Evolutionary conservation across 2,888 invertebrate genomes (phyloP), one percentile per base, ranked within the genome.

Genomic region (Lepidocyrtinus sp.): DNA sequence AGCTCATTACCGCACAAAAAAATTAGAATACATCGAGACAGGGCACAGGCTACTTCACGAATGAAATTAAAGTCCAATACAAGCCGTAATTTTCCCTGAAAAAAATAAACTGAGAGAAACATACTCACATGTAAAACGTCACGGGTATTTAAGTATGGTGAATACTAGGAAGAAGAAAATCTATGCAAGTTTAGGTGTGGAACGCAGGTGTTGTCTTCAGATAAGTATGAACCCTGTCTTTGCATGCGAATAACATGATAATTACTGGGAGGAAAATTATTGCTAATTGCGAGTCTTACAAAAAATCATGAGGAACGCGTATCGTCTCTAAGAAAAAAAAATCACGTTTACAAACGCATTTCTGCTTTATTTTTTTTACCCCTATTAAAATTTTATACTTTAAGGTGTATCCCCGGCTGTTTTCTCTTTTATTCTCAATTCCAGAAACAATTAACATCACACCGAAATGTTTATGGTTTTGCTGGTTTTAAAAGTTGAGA

Each of bases 221-320:
- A 77, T 55, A 65, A 72, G 72, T 73, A 78, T n/a, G 9, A n/a
- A n/a, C n/a, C 17, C 62, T 77, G 78, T 78, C 78, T 78, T 78
- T 78, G 78, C 78, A 78, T 78, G 67, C 72, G 73, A 78, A 78
- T 78, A 78, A 78, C 78, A 78, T 78, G 73, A 78, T 78, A 78
- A 78, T 78, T 78, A 78, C 78, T 72, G 78, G 78, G 73, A 78
- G 62, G 68, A 78, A 72, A 78, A 78, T 78, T 78, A 78, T 78
- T 78, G 78, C 78, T 78, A 78, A 78, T 78, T 78, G 78, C 78
- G 67, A 55, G 55, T 55, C 55, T n/a, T 55, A 55, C 55, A 55
- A n/a, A 55, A 55, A 7, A n/a, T 55, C 55, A 15, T n/a, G 55
- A 55, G n/a, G 17, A 36, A 36, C 36, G 5, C 36, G 36, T 9